Percentiles rank a stretch among this genome's conserved stretches.
These are phyloP conservation scores for Glaucidium brasilianum DNA, from an alignment of 2,113 vertebrate species.

Conservation along the genomic window DNA sequence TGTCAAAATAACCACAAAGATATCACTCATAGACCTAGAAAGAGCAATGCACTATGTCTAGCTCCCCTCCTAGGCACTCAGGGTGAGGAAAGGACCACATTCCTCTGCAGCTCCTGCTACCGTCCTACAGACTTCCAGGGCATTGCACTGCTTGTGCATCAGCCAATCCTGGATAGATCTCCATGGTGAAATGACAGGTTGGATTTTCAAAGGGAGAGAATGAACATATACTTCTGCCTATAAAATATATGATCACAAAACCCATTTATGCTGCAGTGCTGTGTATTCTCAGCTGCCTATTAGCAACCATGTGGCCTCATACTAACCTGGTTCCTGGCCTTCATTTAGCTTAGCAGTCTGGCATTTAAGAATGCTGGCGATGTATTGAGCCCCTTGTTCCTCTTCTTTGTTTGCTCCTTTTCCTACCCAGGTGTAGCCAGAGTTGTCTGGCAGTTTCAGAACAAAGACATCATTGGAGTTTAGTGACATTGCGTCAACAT, in stretches of 20 bases:
- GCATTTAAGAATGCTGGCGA: conserved; percentile 77
- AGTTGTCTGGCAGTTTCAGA: conserved; percentile 77
- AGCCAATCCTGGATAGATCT: background rate
- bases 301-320: background rate
- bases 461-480: conserved; percentile 92
- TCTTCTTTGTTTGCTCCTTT: conserved; percentile 86
- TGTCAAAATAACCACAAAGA: background rate
- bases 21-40: background rate
- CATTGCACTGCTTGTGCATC: background rate
- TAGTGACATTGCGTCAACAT: conserved; percentile 74
- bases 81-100: background rate
- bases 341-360: conserved; percentile 71
- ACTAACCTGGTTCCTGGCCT: conserved; percentile 83
- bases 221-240: background rate
- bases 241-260: background rate
- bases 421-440: conserved; percentile 83
- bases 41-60: background rate
- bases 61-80: background rate
- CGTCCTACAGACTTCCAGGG: background rate
- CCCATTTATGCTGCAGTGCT: background rate
- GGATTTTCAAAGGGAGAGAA: background rate
- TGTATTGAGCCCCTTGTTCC: conserved; percentile 78
- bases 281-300: background rate
- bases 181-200: background rate
- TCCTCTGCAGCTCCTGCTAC: background rate